phyloP scores from a whole-genome alignment of 2,797 vertebrate species.

The Austrolebias charrua region DNA sequence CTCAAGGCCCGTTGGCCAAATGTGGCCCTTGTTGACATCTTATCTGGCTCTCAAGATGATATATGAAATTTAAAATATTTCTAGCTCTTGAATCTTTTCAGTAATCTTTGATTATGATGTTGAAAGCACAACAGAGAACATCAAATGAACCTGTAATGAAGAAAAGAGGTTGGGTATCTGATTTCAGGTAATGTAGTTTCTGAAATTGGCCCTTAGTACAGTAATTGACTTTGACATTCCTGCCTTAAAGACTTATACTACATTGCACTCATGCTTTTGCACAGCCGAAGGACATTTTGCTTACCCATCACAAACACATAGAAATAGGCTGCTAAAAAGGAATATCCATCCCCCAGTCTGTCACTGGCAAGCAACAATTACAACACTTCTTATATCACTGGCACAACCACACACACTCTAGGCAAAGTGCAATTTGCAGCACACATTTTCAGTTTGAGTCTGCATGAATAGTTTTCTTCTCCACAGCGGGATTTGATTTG shows the following conservation, averaged over 20 bases:
- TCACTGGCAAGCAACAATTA: conserved; percentile 41
- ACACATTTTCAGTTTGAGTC: conserved; percentile 51
- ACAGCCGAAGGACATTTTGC: conserved; percentile 42
- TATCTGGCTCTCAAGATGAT: no score
- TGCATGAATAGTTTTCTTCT: conserved; percentile 52
- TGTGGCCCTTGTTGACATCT: no score
- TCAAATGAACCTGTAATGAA: no score
- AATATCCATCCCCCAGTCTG: conserved; percentile 51
- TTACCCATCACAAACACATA: conserved; percentile 27
- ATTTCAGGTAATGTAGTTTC: no score
- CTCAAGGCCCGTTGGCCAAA: no score
- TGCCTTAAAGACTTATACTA: conserved; percentile 20
- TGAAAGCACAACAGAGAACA: no score
- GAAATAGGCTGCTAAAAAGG: conserved; percentile 37
- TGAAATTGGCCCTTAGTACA: no score
- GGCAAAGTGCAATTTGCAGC: conserved; percentile 52
- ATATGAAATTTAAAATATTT: no score
- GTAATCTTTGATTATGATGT: no score
- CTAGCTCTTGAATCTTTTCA: no score
- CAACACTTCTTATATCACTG: conserved; percentile 60
- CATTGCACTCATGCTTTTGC: conserved; percentile 23
- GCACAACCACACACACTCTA: conserved; percentile 23
- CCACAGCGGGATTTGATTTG: conserved; percentile 45
- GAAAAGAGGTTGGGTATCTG: no score
- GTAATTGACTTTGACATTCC: no score